A percentile compares a stretch with the other conserved stretches of the same genome.
These are phyloP conservation scores for Martes flavigula DNA, from an alignment of 2,797 vertebrate species.

Conservation along the genomic window DNA sequence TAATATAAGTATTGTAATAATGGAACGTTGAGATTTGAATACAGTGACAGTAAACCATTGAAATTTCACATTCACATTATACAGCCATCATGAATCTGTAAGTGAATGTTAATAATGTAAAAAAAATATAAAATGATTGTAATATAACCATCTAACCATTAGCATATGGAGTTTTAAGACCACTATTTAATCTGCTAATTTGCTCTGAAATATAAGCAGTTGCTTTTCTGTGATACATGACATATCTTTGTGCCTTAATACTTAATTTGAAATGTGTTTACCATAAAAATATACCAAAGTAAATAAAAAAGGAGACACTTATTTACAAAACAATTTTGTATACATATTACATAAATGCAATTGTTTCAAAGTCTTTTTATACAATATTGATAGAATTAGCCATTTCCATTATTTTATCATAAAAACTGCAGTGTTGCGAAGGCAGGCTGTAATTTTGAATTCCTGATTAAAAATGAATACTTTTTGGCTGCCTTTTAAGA, in stretches of 20 bases:
- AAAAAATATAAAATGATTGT: slow-evolving; percentile 84
- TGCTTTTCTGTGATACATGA: slow-evolving; percentile 89
- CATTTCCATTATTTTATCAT: slow-evolving; percentile 93
- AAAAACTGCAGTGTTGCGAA: slow-evolving; percentile 93
- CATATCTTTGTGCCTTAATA: slow-evolving; percentile 89
- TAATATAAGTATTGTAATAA: slow-evolving; percentile 77
- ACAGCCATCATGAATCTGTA: slow-evolving; percentile 78
- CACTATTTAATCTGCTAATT: slow-evolving; percentile 70
- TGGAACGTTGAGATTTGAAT: slow-evolving; percentile 77
- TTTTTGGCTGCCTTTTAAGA: slow-evolving; percentile 74
- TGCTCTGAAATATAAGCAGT: slow-evolving; percentile 87
- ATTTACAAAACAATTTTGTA: slow-evolving; percentile 94
- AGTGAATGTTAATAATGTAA: slow-evolving; percentile 81
- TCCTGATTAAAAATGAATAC: slow-evolving; percentile 77
- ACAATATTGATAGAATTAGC: slow-evolving; percentile 94
- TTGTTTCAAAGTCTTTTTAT: slow-evolving; percentile 95
- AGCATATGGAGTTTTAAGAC: slow-evolving; percentile 77
- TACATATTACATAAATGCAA: slow-evolving; percentile 96
- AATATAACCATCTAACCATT: slow-evolving; percentile 79
- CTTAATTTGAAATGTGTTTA: slow-evolving; percentile 86
- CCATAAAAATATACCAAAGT: slow-evolving; percentile 91
- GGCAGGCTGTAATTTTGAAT: slow-evolving; percentile 85
- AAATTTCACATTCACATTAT: slow-evolving; percentile 81
- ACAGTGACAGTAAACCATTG: slow-evolving; percentile 79
- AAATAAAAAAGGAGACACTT: slow-evolving; percentile 93